These are phyloP conservation scores for Pycnomerus fuliginosus DNA, from an alignment of 2,888 invertebrate genomes.

Conservation along the genomic window DNA sequence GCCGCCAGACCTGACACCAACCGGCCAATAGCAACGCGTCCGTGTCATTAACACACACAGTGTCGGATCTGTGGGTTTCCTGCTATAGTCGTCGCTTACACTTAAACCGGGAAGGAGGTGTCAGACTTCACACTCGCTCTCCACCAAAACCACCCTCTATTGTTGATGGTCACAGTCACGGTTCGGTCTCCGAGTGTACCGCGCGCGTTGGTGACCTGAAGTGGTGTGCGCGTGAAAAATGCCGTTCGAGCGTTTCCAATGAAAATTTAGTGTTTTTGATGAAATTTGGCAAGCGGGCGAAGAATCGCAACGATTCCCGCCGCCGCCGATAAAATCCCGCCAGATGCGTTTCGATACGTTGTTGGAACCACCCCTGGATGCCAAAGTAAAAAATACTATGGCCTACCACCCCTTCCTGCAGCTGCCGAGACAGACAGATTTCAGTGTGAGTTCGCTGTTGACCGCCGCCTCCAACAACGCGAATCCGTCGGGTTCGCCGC, in stretches of 20 bases:
- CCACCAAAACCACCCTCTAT: conserved; percentile 20
- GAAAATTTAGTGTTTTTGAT: too few relatives aligned
- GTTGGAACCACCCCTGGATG: conserved; percentile 46
- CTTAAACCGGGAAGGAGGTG: conserved; percentile 51
- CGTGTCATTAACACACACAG: conserved; percentile 55
- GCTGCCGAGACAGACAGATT: conserved; percentile 88
- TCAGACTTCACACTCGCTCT: conserved; percentile 45
- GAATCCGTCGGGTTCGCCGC: conserved; percentile 49
- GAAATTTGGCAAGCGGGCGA: conserved; percentile 37
- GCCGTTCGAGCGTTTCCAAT: too few relatives aligned
- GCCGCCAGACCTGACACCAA: conserved; percentile 46
- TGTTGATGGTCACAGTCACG: too few relatives aligned
- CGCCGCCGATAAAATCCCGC: conserved; percentile 49
- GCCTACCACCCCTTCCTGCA: conserved; percentile 86
- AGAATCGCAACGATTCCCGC: conserved; percentile 40
- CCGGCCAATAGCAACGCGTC: conserved; percentile 49
- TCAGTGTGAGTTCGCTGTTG: conserved; percentile 88
- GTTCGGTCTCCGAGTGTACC: too few relatives aligned
- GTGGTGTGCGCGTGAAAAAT: too few relatives aligned
- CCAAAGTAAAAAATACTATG: conserved; percentile 54
- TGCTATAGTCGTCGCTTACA: conserved; percentile 52
- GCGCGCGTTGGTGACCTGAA: too few relatives aligned
- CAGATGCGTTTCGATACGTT: conserved; percentile 59
- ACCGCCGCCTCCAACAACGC: conserved; percentile 63
- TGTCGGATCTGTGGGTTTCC: conserved; percentile 47